Evolutionary conservation across 2,113 vertebrate genomes (phyloP), one percentile per base, ranked within the genome.

Genomic region (Hepsetus odoe): DNA sequence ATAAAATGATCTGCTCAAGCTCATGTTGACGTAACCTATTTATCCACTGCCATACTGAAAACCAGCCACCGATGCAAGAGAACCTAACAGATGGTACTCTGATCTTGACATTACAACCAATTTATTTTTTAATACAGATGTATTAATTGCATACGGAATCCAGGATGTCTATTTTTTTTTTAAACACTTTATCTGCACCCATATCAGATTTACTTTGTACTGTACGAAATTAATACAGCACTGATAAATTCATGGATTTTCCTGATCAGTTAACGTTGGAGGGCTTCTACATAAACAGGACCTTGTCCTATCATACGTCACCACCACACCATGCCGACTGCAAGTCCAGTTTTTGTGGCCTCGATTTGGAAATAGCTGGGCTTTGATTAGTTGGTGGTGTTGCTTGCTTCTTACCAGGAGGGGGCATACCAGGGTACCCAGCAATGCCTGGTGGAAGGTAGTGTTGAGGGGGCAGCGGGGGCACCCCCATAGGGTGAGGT

Each of bases 371-470:
- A 58, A 4, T 24, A 55, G 80, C 68, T 83, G 53, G 70, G 44
- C 65, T 79, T 44, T 51, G 73, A 77, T 84, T 61, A 73, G 74
- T 86, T 33, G 3, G 66, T 77, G 77, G 79, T 22, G 30, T 70
- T 79, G 14, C 28, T 84, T 84, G 83, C 83, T 87, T 95, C 98
- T 98, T 98, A 99, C 98, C 98, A 89, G 94, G 95, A 89, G 94
- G 92, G 89, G 93, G 93, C 93, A 99, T 96, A 95, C 95, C 95
- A 84, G 95, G 95, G 91, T 96, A 96, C 89, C 95, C 96, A 75
- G 95, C 94, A 92, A 99, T 95, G 93, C 95, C 95, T 93, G 95
- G 94, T 85, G 94, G 95, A 90, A 97, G 95, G 93, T 97, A 97
- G 90, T 96, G 80, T 18, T 82, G 92, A 84, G 86, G 95, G 92